A percentile compares a stretch with the other conserved stretches of the same genome.
phyloP scores from a whole-genome alignment of 30 jellyfish, hydroid and myxozoan genomes.

The Hydractinia symbiolongicarpus region DNA sequence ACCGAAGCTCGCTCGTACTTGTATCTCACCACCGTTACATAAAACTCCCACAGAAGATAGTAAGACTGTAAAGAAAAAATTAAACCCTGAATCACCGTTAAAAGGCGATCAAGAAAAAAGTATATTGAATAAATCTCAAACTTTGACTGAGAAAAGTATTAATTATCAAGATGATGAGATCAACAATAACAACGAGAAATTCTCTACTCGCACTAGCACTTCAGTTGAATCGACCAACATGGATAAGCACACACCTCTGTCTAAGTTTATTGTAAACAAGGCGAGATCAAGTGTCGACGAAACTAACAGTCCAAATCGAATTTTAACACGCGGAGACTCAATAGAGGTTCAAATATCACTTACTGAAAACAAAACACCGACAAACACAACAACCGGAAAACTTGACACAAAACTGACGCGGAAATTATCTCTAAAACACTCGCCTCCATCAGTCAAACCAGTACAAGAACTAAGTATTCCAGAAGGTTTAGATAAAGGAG shows the following conservation, averaged over 20 bases:
- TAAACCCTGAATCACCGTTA: too few relatives aligned
- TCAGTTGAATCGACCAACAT: not conserved
- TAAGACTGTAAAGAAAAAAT: too few relatives aligned
- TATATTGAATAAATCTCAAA: not conserved
- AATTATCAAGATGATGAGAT: slow-evolving; percentile 12
- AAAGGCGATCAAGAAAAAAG: too few relatives aligned
- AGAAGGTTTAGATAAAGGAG: slow-evolving; percentile 7
- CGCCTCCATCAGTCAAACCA: not conserved
- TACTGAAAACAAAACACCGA: not conserved
- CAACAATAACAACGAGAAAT: not conserved
- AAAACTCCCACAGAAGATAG: not conserved
- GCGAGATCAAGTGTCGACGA: slow-evolving; percentile 1
- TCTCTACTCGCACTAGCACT: not conserved
- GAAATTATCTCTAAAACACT: not conserved
- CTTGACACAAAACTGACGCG: not conserved
- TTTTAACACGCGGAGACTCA: slow-evolving; percentile 4
- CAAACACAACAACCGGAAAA: not conserved
- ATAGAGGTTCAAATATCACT: slow-evolving; percentile 16
- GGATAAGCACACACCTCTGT: not conserved
- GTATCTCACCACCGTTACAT: not conserved
- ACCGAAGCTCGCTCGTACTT: not conserved
- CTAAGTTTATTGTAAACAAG: slow-evolving; percentile 7
- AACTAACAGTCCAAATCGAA: slow-evolving; percentile 3
- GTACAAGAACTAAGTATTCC: not conserved
- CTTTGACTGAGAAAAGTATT: not conserved